A percentile compares a stretch with the other conserved stretches of the same genome.
Evolutionary conservation across 1,140 invertebrate genomes (phyloP).

Genomic region (Calliopsis andreniformis): DNA sequence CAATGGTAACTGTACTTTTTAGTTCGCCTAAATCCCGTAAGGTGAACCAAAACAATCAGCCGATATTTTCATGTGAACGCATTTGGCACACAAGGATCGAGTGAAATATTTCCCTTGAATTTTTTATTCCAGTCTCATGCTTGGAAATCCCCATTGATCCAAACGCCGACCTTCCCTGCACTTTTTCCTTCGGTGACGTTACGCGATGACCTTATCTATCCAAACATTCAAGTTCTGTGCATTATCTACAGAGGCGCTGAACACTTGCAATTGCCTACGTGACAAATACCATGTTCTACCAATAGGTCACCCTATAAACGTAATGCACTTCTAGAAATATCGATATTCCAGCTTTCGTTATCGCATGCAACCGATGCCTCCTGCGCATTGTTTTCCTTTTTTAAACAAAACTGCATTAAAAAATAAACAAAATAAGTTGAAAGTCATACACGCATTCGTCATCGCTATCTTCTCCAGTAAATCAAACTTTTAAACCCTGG

Average conservation of each 20-base stretch:
- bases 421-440: neutral
- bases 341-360: slow-evolving; percentile 7
- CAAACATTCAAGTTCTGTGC: slow-evolving; percentile 22
- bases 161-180: neutral
- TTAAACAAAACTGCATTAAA: neutral
- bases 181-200: neutral
- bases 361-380: neutral
- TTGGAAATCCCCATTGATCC: neutral
- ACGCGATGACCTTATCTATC: slow-evolving; percentile 5
- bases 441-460: neutral
- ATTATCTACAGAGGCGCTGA: slow-evolving; percentile 39
- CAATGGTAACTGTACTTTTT: slow-evolving; percentile 54
- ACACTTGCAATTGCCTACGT: slow-evolving; percentile 66
- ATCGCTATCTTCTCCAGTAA: neutral
- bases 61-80: slow-evolving; percentile 7
- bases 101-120: neutral
- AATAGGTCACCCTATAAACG: slow-evolving; percentile 20
- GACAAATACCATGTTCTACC: slow-evolving; percentile 60
- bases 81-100: neutral
- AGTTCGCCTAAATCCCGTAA: slow-evolving; percentile 62
- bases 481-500: neutral
- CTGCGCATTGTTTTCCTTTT: neutral
- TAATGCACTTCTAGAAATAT: slow-evolving; percentile 37
- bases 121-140: neutral
- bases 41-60: slow-evolving; percentile 56